Evolutionary conservation across 2,888 invertebrate species (phyloP), one percentile per base, ranked within the genome.

Genomic region (Yponomeuta malinellus): DNA sequence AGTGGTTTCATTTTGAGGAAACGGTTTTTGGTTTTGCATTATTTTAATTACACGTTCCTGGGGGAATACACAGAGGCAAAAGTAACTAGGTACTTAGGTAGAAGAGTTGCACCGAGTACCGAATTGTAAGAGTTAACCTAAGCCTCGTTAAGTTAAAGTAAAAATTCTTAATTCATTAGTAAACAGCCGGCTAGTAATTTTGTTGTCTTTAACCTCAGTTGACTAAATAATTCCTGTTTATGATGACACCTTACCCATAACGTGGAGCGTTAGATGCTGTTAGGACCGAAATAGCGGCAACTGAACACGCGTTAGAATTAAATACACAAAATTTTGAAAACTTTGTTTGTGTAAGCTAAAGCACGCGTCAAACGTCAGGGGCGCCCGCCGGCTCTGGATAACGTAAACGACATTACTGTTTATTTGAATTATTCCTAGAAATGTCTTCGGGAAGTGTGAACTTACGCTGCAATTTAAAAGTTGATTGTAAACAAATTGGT

Each of bases 311-410:
- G 89, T 87, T 85, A 88, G 85, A 90, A 89, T 90, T 91, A 90
- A 91, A 91, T 89, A 90, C 85, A 91, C 91, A 89, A 87, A 91
- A 83, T 91, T 92, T 92, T 90, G 90, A 90, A 92, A 91, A 90
- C 84, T 81, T 81, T 92, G 88, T 92, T 92, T 91, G 83, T 88
- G 89, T 88, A 90, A 89, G 88, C 86, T 83, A 88, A 88, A 89
- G 88, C 52, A 83, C 84, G 86, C 84, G 79, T n/a, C 71, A 48
- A 31, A 31, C 48, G 70, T 48, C 70, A 23, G 70, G 65, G 65
- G 43, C 29, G 70, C 43, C 43, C 43, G 23, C 43, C 48, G 68
- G 69, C 31, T 69, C 63, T 48, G 70, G 64, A 12, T 70, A 70
- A 29, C 63, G 70, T 65, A 70, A 69, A 70, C 64, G 70, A 63